Percentiles rank a stretch among this genome's conserved stretches.
phyloP scores from a whole-genome alignment of 1,140 invertebrate genomes.

The Drosophila prosaltans region DNA sequence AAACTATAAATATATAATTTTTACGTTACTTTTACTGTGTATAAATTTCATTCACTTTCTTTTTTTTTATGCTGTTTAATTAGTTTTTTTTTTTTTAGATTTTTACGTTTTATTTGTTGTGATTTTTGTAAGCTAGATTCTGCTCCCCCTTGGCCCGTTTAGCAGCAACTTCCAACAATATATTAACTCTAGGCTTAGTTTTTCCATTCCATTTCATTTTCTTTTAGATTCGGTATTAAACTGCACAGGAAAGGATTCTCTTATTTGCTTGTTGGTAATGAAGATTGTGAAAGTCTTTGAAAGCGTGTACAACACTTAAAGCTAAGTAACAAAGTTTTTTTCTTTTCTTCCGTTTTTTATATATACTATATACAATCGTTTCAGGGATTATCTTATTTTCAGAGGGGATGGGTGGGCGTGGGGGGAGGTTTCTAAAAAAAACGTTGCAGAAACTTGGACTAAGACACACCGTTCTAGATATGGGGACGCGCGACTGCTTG shows the following conservation, averaged over 20 bases:
- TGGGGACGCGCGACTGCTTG: constrained; percentile 26
- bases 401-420: constrained; percentile 3
- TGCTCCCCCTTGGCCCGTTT: constrained; percentile 30
- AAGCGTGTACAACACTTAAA: constrained; percentile 79
- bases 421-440: not conserved
- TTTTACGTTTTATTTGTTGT: constrained; percentile 2
- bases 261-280: constrained; percentile 29
- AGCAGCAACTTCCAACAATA: constrained; percentile 48
- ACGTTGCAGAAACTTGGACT: constrained; percentile 30
- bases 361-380: constrained; percentile 29
- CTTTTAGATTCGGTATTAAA: constrained; percentile 22
- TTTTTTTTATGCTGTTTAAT: not conserved
- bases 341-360: constrained; percentile 31
- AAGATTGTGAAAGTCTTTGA: constrained; percentile 58
- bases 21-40: constrained; percentile 37
- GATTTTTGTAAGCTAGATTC: constrained; percentile 30
- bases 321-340: constrained; percentile 74
- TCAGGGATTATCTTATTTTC: constrained; percentile 41
- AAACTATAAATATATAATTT: constrained; percentile 41
- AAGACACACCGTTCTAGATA: constrained; percentile 55
- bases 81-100: constrained; percentile 8
- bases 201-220: constrained; percentile 8
- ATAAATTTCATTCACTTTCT: constrained; percentile 29
- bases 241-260: constrained; percentile 33
- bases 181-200: constrained; percentile 36